Conservation (phyloP, 2,888 invertebrate genomes). For the Ormyrus thymus region DNA sequence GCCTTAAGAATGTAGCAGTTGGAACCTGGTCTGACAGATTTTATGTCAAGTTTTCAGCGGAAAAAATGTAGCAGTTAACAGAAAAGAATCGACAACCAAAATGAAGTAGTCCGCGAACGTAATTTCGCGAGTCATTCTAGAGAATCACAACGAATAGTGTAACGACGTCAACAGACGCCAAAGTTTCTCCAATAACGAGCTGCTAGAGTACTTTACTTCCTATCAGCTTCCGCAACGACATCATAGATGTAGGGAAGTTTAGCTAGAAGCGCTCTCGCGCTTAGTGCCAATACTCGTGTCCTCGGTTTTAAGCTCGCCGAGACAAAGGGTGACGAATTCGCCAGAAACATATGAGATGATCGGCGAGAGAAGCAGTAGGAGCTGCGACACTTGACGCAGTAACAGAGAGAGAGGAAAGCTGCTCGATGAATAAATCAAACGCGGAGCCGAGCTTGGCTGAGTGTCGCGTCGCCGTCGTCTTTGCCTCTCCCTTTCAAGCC, state of each 20-base stretch:
- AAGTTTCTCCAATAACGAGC: slow-evolving; percentile 17
- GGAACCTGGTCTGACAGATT: slow-evolving; percentile 60
- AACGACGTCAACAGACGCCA: background rate
- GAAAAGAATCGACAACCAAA: too few species aligned
- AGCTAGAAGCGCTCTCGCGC: background rate
- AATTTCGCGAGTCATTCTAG: background rate
- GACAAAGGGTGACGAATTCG: slow-evolving; percentile 34
- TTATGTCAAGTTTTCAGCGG: slow-evolving; percentile 59
- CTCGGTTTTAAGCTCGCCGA: background rate
- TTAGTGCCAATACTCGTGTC: slow-evolving; percentile 20
- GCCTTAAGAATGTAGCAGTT: slow-evolving; percentile 44
- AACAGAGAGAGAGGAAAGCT: slow-evolving; percentile 22
- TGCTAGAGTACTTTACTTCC: background rate
- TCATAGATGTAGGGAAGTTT: too few species aligned
- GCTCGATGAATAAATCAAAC: slow-evolving; percentile 53
- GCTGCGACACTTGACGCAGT: slow-evolving; percentile 41
- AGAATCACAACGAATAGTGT: slow-evolving; percentile 10
- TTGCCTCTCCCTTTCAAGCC: slow-evolving; percentile 11
- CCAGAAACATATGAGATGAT: slow-evolving; percentile 28
- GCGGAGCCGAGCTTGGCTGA: background rate
- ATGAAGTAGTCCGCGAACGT: too few species aligned
- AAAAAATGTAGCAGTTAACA: too few species aligned
- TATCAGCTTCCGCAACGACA: background rate
- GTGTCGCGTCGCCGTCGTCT: background rate
- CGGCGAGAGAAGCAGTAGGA: background rate